phyloP scores from a whole-genome alignment of 2,888 invertebrate genomes.

The Linnaemya vulpina region DNA sequence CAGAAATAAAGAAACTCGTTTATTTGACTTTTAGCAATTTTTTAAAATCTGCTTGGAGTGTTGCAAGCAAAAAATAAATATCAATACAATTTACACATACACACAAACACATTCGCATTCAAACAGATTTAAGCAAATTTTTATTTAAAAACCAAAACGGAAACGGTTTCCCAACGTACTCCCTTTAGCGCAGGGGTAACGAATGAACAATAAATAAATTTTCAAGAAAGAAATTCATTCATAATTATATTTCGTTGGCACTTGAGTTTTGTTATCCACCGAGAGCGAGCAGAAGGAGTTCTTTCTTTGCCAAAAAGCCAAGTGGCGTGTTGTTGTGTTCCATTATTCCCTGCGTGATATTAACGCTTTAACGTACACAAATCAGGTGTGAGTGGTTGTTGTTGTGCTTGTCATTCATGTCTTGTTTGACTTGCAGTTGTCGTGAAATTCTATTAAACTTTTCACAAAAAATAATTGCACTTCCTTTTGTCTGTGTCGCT shows the following conservation, averaged over 20 bases:
- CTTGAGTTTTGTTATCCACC: background rate
- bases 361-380: background rate
- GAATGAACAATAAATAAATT: slow-evolving; percentile 37
- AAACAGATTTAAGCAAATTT: too few species aligned
- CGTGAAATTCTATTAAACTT: slow-evolving; percentile 46
- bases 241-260: slow-evolving; percentile 38
- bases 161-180: slow-evolving; percentile 48
- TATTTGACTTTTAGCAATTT: background rate
- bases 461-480: slow-evolving; percentile 42
- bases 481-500: slow-evolving; percentile 2
- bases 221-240: slow-evolving; percentile 39
- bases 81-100: background rate
- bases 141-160: slow-evolving; percentile 6
- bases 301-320: slow-evolving; percentile 13
- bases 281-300: background rate
- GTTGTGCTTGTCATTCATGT: background rate
- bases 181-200: too few species aligned
- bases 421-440: slow-evolving; percentile 27
- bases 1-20: slow-evolving; percentile 8
- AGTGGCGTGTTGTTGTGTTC: slow-evolving; percentile 1
- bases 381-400: background rate
- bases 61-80: slow-evolving; percentile 21
- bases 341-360: background rate
- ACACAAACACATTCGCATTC: too few species aligned
- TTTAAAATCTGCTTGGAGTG: background rate